Evolutionary conservation across 2,888 invertebrate species (phyloP).

Genomic region (Psylliodes chrysocephalus): DNA sequence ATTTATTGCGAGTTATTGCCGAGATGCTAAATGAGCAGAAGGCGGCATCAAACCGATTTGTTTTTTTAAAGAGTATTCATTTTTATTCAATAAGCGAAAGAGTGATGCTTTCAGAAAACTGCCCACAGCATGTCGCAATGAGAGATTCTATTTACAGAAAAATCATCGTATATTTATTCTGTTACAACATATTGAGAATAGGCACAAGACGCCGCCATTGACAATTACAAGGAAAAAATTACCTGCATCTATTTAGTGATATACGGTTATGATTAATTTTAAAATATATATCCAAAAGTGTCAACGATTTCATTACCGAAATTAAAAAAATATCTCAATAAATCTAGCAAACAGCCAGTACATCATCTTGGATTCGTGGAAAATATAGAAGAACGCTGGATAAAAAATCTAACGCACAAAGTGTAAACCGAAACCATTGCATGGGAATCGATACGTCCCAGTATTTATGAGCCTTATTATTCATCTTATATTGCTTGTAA

Average conservation of each 20-base stretch:
- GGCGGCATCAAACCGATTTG: slow-evolving; percentile 47
- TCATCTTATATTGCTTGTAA: no score
- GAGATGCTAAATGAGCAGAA: slow-evolving; percentile 63
- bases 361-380: no score
- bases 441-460: no score
- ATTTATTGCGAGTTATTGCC: slow-evolving; percentile 69
- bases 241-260: slow-evolving; percentile 14
- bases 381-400: no score
- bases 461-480: no score
- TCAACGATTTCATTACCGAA: no score
- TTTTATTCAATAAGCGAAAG: slow-evolving; percentile 2
- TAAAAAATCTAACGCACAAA: no score
- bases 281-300: slow-evolving; percentile 12
- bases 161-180: slow-evolving; percentile 27
- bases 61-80: slow-evolving; percentile 6
- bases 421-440: no score
- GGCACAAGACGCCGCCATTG: slow-evolving; percentile 60
- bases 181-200: slow-evolving; percentile 56
- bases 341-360: no score
- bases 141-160: slow-evolving; percentile 41
- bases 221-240: slow-evolving; percentile 48
- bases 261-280: slow-evolving; percentile 3
- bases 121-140: slow-evolving; percentile 55
- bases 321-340: no score
- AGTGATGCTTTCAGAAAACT: slow-evolving; percentile 46